These are phyloP conservation scores for Malacoraja senta DNA, from an alignment of 2,797 vertebrate species.

Conservation along the genomic window DNA sequence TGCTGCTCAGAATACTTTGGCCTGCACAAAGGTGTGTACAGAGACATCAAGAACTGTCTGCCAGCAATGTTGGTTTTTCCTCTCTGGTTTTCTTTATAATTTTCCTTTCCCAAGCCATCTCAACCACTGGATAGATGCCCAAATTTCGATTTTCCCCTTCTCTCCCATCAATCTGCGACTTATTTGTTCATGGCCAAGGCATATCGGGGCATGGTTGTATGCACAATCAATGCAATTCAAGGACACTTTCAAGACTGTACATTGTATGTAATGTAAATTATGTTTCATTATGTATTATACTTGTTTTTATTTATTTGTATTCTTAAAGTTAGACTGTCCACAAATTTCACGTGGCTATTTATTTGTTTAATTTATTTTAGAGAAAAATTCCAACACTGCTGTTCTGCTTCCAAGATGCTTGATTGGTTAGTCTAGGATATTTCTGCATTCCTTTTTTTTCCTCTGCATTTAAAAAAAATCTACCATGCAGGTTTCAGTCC, in stretches of 20 bases:
- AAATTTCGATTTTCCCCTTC: constrained; percentile 42
- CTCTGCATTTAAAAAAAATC: constrained; percentile 16
- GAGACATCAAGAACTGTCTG: constrained; percentile 49
- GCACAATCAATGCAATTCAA: constrained; percentile 97
- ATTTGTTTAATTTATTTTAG: constrained; percentile 88
- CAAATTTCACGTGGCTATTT: constrained; percentile 82
- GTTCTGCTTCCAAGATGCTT: constrained; percentile 47
- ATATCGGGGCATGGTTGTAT: constrained; percentile 72
- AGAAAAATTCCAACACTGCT: constrained; percentile 49
- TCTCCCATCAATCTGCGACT: constrained; percentile 68
- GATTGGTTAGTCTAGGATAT: constrained; percentile 56
- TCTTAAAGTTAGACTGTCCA: constrained; percentile 70
- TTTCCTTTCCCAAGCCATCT: constrained; percentile 55
- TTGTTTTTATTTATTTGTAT: constrained; percentile 83
- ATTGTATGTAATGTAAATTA: constrained; percentile 65
- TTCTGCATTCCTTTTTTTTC: constrained; percentile 68
- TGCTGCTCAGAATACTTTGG: constrained; percentile 71
- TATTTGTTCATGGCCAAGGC: constrained; percentile 57
- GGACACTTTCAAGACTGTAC: constrained; percentile 72
- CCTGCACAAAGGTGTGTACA: constrained; percentile 69
- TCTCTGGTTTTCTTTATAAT: constrained; percentile 66
- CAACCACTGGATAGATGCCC: constrained; percentile 59
- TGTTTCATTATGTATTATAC: constrained; percentile 56
- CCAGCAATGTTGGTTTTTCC: constrained; percentile 50
- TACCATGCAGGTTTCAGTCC: constrained; percentile 25